Percentiles rank a stretch among this genome's conserved stretches.
Conservation (phyloP, 2,113 vertebrate genomes). For the Castor canadensis region DNA sequence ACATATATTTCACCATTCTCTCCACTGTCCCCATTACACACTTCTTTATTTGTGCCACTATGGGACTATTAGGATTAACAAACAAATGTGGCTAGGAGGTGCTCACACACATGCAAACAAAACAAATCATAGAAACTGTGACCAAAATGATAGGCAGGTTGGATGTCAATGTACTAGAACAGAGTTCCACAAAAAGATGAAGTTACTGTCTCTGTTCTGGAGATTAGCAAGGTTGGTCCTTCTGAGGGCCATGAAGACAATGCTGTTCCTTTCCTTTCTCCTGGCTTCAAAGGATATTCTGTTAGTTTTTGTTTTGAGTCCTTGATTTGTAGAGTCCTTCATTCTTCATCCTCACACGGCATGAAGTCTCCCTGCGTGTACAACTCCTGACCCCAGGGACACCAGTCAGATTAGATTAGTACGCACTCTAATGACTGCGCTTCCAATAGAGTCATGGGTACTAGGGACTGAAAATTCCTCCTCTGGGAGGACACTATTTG, state of each 20-base stretch:
- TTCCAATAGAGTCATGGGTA: not conserved
- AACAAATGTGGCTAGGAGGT: not conserved
- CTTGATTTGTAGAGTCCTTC: not conserved
- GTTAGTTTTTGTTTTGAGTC: not conserved
- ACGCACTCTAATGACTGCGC: no score
- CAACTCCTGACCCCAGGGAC: not conserved
- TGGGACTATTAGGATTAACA: no score
- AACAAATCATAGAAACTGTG: not conserved
- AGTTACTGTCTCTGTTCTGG: not conserved
- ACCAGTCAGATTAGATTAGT: not conserved
- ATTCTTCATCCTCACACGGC: not conserved
- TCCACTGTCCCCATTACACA: not conserved
- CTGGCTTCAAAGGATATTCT: not conserved
- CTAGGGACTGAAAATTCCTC: not conserved
- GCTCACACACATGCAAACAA: not conserved
- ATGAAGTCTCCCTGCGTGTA: not conserved
- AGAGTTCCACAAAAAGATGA: not conserved
- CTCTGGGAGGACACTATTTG: not conserved
- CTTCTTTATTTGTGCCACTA: not conserved
- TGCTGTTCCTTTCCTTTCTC: no score
- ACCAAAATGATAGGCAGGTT: not conserved
- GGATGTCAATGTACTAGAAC: not conserved
- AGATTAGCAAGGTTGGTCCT: not conserved
- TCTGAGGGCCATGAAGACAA: not conserved
- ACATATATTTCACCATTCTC: not conserved